Evolutionary conservation across 53 echinoderm and acorn worm genomes (phyloP), one percentile per base, ranked within the genome.

Genomic region (Glandiceps talaboti): DNA sequence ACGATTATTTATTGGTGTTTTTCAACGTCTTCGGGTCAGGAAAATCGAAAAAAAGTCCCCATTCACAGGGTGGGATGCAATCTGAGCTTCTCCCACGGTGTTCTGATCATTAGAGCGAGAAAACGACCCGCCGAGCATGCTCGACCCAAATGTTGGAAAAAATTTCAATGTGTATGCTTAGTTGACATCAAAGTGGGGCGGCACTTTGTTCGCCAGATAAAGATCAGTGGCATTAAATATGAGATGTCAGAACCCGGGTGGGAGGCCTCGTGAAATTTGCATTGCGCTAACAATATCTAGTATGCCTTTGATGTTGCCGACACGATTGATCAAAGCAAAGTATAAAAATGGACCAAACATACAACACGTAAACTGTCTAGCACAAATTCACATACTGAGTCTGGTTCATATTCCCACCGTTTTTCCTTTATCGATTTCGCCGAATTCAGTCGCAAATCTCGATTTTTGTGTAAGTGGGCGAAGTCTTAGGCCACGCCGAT

Each of bases 81-180:
- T 64, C 28, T 75, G 82, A 27, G 73, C 79, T 80, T 79, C 85
- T 80, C 85, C 79, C 76, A 75, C 76, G 85, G 85, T 80, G 79
- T 27, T 30, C 85, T 79, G 85, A 80, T 74, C 79, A 75, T 32
- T 75, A 45, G 79, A 76, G 80, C 80, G 85, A 80, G 45, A 33
- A 79, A 73, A 78, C 73, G 64, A 32, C 28, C 25, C 29, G 30
- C 78, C 27, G 78, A 28, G 29, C 1, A 77, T 29, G 30, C 78
- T 1, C 25, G 30, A 6, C 6, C 64, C 20, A 20, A 20, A 45
- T 6, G 6, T 20, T 6, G 64, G 6, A 6, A 45, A 45, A 45
- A 45, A 45, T 45, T 45, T 45, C 64, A 20, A 45, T 45, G 64
- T 45, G 20, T 45, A 45, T 45, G 64, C 20, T 45, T 45, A 45